Percentiles rank a stretch among this genome's conserved stretches.
These are phyloP conservation scores for Parotocinclus haroldoi DNA, from an alignment of 2,797 vertebrate species.

Conservation along the genomic window DNA sequence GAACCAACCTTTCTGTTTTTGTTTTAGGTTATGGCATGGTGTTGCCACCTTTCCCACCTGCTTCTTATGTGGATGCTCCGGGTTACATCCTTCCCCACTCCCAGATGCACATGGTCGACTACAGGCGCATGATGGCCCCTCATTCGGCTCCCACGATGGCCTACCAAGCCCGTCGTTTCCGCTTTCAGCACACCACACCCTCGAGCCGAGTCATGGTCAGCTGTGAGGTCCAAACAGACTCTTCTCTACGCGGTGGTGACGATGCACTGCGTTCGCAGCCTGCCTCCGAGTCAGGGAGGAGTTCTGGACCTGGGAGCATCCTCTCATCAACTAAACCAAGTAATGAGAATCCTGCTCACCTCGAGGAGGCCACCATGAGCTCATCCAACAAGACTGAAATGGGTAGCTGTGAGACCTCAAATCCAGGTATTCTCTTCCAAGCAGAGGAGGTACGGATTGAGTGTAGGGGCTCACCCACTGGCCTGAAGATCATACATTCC, in stretches of 20 bases:
- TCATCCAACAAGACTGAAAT: slow-evolving; percentile 2
- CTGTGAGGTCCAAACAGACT: slow-evolving; percentile 74
- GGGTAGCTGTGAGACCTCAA: slow-evolving; percentile 26
- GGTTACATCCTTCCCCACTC: slow-evolving; percentile 69
- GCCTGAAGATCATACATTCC: slow-evolving; percentile 58
- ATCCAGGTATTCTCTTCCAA: slow-evolving; percentile 64
- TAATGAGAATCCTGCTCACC: slow-evolving; percentile 1
- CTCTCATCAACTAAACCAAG: slow-evolving; percentile 23
- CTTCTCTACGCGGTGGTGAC: not conserved
- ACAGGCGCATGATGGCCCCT: slow-evolving; percentile 68
- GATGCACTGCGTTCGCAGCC: not conserved
- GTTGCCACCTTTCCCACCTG: slow-evolving; percentile 63
- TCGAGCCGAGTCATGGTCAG: slow-evolving; percentile 59
- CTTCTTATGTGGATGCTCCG: slow-evolving; percentile 66
- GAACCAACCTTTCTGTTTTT: not conserved
- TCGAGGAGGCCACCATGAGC: not conserved
- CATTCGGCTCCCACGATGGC: slow-evolving; percentile 70
- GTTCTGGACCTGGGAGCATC: slow-evolving; percentile 17
- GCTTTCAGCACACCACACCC: slow-evolving; percentile 63
- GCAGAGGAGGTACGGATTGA: slow-evolving; percentile 70
- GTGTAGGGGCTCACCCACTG: slow-evolving; percentile 58
- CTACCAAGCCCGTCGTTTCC: slow-evolving; percentile 67
- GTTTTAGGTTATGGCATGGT: slow-evolving; percentile 66
- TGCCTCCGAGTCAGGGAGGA: slow-evolving; percentile 45
- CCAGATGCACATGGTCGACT: slow-evolving; percentile 71